A percentile compares a stretch with the other conserved stretches of the same genome.
Evolutionary conservation across 2,888 invertebrate genomes (phyloP).

Genomic region (Drosophila paramelanica): DNA sequence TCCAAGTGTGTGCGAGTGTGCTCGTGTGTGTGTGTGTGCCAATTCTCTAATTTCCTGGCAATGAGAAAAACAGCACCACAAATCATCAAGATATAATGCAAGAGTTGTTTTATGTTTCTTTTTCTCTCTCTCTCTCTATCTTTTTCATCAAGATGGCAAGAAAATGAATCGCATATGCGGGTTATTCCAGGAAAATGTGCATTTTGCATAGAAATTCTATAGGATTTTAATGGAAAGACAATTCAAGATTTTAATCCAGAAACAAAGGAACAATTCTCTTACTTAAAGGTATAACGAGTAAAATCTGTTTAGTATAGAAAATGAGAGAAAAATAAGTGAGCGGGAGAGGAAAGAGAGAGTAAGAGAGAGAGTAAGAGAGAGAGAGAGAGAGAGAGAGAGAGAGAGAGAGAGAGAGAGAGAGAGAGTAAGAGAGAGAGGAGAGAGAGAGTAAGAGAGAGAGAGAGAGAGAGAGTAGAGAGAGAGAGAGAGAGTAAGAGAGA

Average conservation of each 20-base stretch:
- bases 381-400: too few relatives aligned
- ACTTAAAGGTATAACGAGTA: too few relatives aligned
- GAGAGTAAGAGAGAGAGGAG: too few relatives aligned
- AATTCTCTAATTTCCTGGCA: constrained; percentile 68
- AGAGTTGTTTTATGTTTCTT: constrained; percentile 19
- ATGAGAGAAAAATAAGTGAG: too few relatives aligned
- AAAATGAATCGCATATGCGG: constrained; percentile 45
- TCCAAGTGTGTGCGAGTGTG: background rate
- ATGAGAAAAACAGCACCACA: constrained; percentile 61
- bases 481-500: too few relatives aligned
- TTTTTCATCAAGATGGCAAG: constrained; percentile 33
- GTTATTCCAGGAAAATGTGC: constrained; percentile 22
- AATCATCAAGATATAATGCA: constrained; percentile 62
- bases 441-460: too few relatives aligned
- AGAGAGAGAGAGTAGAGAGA: too few relatives aligned
- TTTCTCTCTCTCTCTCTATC: background rate
- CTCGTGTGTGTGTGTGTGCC: constrained; percentile 45
- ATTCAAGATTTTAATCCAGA: background rate
- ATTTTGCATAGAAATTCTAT: constrained; percentile 10
- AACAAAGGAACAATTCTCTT: background rate
- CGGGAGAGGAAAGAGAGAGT: too few relatives aligned
- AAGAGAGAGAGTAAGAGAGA: too few relatives aligned
- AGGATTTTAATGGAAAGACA: constrained; percentile 17
- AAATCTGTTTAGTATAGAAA: too few relatives aligned
- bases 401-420: too few relatives aligned